phyloP scores from a whole-genome alignment of 1,140 invertebrate genomes.

The Yoshiicerus persimilis region DNA sequence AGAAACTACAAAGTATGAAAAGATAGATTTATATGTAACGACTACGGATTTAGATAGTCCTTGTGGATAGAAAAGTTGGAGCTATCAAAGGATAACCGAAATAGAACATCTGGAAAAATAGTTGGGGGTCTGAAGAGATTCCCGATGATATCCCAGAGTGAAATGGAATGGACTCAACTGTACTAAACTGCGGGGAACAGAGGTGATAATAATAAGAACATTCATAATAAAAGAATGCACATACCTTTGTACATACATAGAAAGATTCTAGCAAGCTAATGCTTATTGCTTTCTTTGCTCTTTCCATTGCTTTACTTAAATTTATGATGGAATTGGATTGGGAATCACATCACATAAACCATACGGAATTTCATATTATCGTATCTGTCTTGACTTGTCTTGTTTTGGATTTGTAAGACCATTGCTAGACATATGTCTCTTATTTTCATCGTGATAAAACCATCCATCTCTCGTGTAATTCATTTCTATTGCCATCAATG shows the following conservation, averaged over 20 bases:
- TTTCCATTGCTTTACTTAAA: not conserved
- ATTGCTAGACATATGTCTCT: not conserved
- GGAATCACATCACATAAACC: not conserved
- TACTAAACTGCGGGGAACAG: constrained; percentile 2
- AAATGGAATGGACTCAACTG: constrained; percentile 13
- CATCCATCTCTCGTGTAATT: not conserved
- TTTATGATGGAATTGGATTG: constrained; percentile 13
- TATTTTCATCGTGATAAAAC: not conserved
- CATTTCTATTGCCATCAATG: not conserved
- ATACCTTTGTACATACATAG: not conserved
- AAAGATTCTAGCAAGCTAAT: not conserved
- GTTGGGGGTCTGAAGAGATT: constrained; percentile 1
- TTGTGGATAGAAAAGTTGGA: not conserved
- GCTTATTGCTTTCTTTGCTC: not conserved
- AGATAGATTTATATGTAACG: not conserved
- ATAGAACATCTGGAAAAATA: constrained; percentile 21
- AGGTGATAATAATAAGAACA: constrained; percentile 23
- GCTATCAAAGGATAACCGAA: not conserved
- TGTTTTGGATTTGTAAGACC: not conserved
- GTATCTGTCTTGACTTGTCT: not conserved
- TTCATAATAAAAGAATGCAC: not conserved
- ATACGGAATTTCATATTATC: not conserved
- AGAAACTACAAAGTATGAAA: not conserved
- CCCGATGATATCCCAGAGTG: constrained; percentile 9
- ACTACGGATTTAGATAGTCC: not conserved